These are phyloP conservation scores for Tetranychus truncatus DNA, from an alignment of 2,888 invertebrate species.

Conservation along the genomic window DNA sequence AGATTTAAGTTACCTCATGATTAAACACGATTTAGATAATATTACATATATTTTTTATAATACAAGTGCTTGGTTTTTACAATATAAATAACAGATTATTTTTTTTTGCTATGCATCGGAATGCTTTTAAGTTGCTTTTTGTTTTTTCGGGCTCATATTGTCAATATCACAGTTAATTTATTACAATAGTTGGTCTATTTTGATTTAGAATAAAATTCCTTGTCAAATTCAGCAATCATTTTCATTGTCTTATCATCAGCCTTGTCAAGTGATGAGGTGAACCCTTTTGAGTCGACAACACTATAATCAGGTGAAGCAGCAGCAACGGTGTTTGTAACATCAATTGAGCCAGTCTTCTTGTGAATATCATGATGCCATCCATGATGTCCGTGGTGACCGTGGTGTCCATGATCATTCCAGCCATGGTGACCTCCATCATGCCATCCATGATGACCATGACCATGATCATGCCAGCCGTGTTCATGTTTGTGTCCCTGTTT, in stretches of 20 bases:
- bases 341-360: neutral
- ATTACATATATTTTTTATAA: too few relatives aligned
- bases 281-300: neutral
- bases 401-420: neutral
- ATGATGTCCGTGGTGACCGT: conserved; percentile 3
- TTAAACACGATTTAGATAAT: too few relatives aligned
- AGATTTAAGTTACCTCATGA: too few relatives aligned
- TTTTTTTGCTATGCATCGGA: too few relatives aligned
- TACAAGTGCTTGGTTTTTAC: too few relatives aligned
- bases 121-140: too few relatives aligned
- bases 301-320: neutral
- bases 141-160: too few relatives aligned
- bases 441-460: neutral
- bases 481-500: neutral
- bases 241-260: neutral
- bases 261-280: neutral
- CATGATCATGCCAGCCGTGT: neutral
- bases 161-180: neutral
- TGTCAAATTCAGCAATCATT: neutral
- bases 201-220: neutral
- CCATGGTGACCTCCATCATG: conserved; percentile 2
- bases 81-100: too few relatives aligned
- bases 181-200: neutral
- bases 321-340: conserved; percentile 23
- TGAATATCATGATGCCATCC: neutral